Conservation (phyloP, 2,888 invertebrate species). For the Frankliniella intonsa region DNA sequence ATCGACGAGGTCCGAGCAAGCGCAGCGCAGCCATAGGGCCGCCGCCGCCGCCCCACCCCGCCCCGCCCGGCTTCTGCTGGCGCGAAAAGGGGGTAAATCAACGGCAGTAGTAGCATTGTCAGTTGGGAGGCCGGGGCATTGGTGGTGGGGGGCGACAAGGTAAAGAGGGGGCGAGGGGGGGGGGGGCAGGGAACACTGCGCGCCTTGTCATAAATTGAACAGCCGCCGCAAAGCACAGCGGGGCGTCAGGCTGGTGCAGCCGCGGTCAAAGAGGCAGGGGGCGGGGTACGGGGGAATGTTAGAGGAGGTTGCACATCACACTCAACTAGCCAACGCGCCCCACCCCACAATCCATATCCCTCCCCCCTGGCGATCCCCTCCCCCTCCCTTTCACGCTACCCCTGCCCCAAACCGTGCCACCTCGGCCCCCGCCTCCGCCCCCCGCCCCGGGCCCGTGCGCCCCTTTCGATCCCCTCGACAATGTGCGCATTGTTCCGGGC, state of each 20-base stretch:
- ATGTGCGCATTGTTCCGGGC: slow-evolving; percentile 1
- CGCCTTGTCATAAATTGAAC: neutral
- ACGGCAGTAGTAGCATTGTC: neutral
- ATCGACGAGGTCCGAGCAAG: neutral
- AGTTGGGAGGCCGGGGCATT: neutral
- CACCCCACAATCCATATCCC: neutral
- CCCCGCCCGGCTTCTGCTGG: too few species aligned
- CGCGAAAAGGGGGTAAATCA: neutral
- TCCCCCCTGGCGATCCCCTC: neutral
- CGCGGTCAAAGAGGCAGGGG: neutral
- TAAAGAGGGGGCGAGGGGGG: neutral
- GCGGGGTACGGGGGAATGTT: too few species aligned
- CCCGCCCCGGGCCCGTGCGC: neutral
- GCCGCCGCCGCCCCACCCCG: too few species aligned
- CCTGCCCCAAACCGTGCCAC: neutral
- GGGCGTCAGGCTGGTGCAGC: neutral
- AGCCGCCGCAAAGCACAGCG: neutral
- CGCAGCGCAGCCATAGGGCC: too few species aligned
- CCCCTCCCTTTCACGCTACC: neutral
- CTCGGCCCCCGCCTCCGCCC: neutral
- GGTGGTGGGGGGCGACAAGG: neutral
- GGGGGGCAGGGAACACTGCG: neutral
- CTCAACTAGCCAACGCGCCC: neutral
- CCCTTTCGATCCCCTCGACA: neutral
- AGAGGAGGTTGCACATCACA: neutral